Evolutionary conservation across 2,888 invertebrate species (phyloP), one percentile per base, ranked within the genome.

Genomic region (Prosopocoilus inquinatus): DNA sequence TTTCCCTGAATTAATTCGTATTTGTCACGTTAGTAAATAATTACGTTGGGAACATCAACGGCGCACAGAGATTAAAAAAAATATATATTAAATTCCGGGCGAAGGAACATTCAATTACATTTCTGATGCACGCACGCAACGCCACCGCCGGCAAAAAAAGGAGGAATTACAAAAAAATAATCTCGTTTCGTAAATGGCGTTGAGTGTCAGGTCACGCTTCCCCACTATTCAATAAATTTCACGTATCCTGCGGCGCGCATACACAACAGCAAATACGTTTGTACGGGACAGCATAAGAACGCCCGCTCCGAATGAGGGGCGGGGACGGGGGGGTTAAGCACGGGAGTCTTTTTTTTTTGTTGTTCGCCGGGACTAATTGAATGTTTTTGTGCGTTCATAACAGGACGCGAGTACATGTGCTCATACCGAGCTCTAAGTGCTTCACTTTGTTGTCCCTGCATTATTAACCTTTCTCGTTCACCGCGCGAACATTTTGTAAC

Each of bases 341-440:
- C 41, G 15, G 16, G 41, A 13, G 15, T 9, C 15, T 41, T 36
- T 36, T 41, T 41, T 41, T n/a, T n/a, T n/a, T n/a, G n/a, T n/a
- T n/a, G n/a, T n/a, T 41, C 16, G 16, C 15, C 9, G 15, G 41
- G 15, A 41, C 41, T 41, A 41, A 41, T 41, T 41, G 41, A 41
- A 41, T 41, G 41, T 41, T 41, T 41, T 41, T 41, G 41, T 41
- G 13, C 41, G 41, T 11, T 41, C 41, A 41, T 41, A 41, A 41
- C 41, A 11, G 41, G 16, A 41, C 9, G 16, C 41, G 16, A 41
- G 41, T 41, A 41, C 41, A 41, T 41, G 16, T 41, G 41, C 41
- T 41, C 41, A 16, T 41, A 16, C 15, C 41, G 41, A 15, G 9
- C 12, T 9, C 41, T 41, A 41, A 41, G 41, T 41, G 41, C 41